phyloP scores from a whole-genome alignment of 2,113 vertebrate genomes.

The Butorides virescens region DNA sequence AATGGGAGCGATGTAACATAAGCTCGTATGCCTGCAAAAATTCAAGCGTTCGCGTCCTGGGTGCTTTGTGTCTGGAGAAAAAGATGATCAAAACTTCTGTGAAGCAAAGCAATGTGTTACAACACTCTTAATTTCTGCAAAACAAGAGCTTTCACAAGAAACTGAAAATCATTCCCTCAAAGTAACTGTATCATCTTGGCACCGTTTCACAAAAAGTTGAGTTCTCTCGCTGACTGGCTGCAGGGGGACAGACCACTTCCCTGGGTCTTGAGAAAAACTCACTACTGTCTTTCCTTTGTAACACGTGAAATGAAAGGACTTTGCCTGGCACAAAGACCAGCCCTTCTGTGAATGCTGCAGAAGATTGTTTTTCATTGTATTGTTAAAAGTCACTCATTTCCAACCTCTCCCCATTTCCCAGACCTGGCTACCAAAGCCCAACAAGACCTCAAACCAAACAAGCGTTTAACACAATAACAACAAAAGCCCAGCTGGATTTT shows the following conservation, averaged over 20 bases:
- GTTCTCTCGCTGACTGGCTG: not conserved
- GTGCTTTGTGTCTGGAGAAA: not conserved
- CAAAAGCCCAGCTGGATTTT: not conserved
- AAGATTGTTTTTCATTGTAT: not conserved
- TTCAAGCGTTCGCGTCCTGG: not conserved
- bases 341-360: not conserved
- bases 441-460: not conserved
- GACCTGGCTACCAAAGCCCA: not conserved
- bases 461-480: not conserved
- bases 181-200: not conserved
- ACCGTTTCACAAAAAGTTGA: not conserved
- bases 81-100: not conserved
- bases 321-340: not conserved
- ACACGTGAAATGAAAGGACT: not conserved
- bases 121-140: not conserved
- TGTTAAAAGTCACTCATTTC: not conserved
- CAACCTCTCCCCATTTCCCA: not conserved
- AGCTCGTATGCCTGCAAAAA: not conserved
- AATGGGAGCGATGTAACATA: not conserved
- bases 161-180: not conserved
- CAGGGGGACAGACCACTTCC: not conserved
- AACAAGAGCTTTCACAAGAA: not conserved
- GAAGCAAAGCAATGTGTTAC: not conserved
- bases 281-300: slow-evolving; percentile 5
- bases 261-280: not conserved